Conservation (phyloP, 1,140 invertebrate genomes). For the Caligus rogercresseyi region DNA sequence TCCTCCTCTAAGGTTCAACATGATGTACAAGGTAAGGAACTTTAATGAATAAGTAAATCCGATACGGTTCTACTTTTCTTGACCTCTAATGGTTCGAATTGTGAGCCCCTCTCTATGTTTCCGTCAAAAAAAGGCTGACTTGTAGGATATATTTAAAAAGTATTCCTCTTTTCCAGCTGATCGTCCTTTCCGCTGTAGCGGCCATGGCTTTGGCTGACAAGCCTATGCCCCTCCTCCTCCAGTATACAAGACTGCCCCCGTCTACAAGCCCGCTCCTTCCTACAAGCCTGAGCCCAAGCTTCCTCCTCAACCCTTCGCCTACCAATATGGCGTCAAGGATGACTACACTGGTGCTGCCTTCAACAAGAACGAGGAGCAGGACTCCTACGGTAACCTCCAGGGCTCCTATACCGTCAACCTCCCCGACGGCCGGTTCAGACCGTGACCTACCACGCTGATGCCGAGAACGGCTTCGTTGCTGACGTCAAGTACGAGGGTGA, state of each 20-base stretch:
- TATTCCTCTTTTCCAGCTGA: not conserved
- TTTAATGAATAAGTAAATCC: too few species aligned
- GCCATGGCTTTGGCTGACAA: not conserved
- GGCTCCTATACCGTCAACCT: constrained; percentile 6
- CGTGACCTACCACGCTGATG: constrained; percentile 11
- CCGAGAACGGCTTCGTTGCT: constrained; percentile 15
- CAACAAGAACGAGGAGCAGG: constrained; percentile 16
- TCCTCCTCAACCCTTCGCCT: constrained; percentile 17
- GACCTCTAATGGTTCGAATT: too few species aligned
- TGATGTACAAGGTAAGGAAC: too few species aligned
- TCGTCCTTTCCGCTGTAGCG: not conserved
- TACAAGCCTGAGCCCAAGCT: constrained; percentile 2
- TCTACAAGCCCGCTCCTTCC: not conserved
- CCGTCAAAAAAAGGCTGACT: too few species aligned
- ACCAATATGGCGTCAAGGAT: constrained; percentile 20
- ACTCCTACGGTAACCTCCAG: constrained; percentile 14
- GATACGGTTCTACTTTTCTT: too few species aligned
- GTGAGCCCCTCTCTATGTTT: too few species aligned
- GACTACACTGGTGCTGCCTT: constrained; percentile 14
- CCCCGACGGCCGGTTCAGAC: constrained; percentile 17
- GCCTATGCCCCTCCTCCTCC: not conserved
- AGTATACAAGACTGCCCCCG: not conserved
- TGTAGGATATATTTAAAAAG: too few species aligned
- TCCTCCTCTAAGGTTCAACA: too few species aligned
- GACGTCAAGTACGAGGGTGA: constrained; percentile 17